These are phyloP conservation scores for Phymorhynchus buccinoides DNA, from an alignment of 1,140 invertebrate genomes.

Conservation along the genomic window DNA sequence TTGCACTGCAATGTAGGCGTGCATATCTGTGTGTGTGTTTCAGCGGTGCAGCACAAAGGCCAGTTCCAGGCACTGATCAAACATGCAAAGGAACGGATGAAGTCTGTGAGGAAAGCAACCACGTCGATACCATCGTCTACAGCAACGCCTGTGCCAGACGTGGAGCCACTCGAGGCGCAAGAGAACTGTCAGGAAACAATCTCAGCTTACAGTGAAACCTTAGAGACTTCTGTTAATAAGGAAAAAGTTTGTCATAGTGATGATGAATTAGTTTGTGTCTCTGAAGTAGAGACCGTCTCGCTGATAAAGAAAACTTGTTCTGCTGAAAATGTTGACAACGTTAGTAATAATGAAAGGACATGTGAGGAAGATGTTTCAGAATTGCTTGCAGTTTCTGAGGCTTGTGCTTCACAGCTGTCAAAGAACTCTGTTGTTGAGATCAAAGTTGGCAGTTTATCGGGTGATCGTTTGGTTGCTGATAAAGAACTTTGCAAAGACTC, in stretches of 20 bases:
- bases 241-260: background rate
- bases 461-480: background rate
- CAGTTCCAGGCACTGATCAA: conserved; percentile 41
- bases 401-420: no score
- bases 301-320: background rate
- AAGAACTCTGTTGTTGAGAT: background rate
- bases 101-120: background rate
- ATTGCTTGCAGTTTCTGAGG: no score
- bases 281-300: background rate
- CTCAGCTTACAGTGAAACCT: background rate
- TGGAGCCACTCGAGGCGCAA: background rate
- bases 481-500: background rate
- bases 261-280: background rate
- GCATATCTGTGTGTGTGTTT: background rate
- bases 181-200: background rate
- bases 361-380: no score
- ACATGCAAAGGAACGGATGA: conserved; percentile 37
- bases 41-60: conserved; percentile 31
- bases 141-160: background rate
- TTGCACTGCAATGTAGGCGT: no score
- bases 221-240: background rate
- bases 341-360: no score
- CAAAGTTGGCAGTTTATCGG: background rate
- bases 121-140: background rate
- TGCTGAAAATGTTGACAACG: no score